A percentile compares a stretch with the other conserved stretches of the same genome.
Conservation (phyloP, 2,797 vertebrate genomes). For the Botia kubotai region DNA sequence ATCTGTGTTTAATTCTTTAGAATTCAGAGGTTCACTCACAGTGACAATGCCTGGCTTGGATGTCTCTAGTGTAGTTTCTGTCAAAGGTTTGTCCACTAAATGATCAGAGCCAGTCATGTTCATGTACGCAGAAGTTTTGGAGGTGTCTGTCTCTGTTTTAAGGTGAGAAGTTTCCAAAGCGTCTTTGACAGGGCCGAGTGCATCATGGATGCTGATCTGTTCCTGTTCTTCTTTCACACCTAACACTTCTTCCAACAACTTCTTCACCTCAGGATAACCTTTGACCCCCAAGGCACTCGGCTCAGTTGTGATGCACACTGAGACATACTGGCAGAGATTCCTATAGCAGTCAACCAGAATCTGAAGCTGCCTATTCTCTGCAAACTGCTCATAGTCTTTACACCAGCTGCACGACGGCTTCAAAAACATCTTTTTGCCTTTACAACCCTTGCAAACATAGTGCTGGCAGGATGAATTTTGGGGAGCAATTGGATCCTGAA, state of each 20-base stretch:
- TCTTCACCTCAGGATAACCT: conserved; percentile 89
- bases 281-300: conserved; percentile 86
- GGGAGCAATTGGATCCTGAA: conserved; percentile 93
- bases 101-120: background rate
- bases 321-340: conserved; percentile 94
- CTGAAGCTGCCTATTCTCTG: conserved; percentile 94
- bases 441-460: conserved; percentile 92
- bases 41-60: background rate
- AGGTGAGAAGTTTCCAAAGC: conserved; percentile 45
- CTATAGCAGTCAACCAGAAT: conserved; percentile 94
- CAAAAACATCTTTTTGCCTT: conserved; percentile 95
- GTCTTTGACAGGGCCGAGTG: conserved; percentile 60
- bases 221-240: conserved; percentile 77
- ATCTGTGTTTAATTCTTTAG: background rate
- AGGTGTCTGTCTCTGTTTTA: conserved; percentile 11
- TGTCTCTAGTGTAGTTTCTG: conserved; percentile 1
- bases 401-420: conserved; percentile 93
- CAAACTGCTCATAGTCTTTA: conserved; percentile 93
- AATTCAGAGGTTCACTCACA: background rate
- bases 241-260: conserved; percentile 89
- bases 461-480: conserved; percentile 93
- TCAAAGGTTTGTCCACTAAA: background rate
- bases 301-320: conserved; percentile 87
- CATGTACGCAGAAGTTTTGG: conserved; percentile 5
- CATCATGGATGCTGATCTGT: conserved; percentile 58